Percentiles rank a stretch among this genome's conserved stretches.
Evolutionary conservation across 2,113 vertebrate genomes (phyloP).

Genomic region (Micronycteris hirsuta): DNA sequence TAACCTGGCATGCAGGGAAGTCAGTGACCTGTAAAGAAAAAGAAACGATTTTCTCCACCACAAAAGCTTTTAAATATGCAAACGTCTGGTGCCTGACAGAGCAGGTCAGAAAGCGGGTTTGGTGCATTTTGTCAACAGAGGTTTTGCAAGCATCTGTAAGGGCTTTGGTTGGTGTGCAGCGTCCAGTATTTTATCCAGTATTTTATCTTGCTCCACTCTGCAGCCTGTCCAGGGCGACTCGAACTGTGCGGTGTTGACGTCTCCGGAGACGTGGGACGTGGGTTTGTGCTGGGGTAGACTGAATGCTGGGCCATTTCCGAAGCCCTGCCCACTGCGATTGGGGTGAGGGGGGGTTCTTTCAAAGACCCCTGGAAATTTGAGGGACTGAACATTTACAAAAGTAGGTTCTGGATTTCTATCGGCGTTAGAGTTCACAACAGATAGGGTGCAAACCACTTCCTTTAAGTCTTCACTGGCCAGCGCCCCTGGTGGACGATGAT

Average conservation of each 20-base stretch:
- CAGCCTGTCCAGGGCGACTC: not conserved
- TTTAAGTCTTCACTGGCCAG: constrained; percentile 56
- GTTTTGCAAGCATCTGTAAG: not conserved
- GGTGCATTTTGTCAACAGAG: not conserved
- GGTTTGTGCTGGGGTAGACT: not conserved
- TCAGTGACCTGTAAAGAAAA: constrained; percentile 58
- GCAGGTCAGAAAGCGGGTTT: not conserved
- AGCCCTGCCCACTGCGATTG: not conserved
- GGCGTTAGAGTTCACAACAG: constrained; percentile 56
- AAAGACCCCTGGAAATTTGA: not conserved
- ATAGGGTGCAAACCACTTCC: constrained; percentile 19
- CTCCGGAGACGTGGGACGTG: not conserved
- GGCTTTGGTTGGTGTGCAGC: not conserved
- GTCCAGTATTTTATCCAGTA: not conserved
- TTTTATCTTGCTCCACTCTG: not conserved
- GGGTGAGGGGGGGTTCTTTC: not conserved
- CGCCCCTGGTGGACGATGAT: constrained; percentile 55
- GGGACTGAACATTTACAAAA: not conserved
- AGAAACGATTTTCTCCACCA: not conserved
- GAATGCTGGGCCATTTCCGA: not conserved
- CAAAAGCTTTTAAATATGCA: constrained; percentile 1
- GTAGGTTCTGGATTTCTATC: constrained; percentile 36
- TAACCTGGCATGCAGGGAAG: constrained; percentile 27
- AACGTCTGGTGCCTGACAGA: constrained; percentile 21
- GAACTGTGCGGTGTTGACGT: accelerated